A percentile compares a stretch with the other conserved stretches of the same genome.
phyloP scores from a whole-genome alignment of 2,113 vertebrate genomes.

The Chionodraco myersi region DNA sequence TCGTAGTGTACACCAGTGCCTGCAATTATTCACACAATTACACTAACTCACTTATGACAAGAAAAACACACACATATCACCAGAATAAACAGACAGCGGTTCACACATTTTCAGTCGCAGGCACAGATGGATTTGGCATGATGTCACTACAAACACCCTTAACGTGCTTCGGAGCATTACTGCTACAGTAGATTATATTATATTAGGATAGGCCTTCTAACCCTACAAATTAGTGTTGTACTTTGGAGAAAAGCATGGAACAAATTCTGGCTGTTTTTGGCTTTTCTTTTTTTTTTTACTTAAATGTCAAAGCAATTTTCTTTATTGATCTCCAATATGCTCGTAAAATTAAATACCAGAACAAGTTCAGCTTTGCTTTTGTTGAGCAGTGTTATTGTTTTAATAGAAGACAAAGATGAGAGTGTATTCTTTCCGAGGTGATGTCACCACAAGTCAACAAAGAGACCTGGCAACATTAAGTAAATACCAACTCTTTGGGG shows the following conservation, averaged over 20 bases:
- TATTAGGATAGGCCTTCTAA: conserved; percentile 49
- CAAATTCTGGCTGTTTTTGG: conserved; percentile 11
- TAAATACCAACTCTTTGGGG: not conserved
- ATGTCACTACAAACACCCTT: conserved; percentile 70
- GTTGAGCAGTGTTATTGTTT: not conserved
- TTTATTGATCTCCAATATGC: conserved; percentile 26
- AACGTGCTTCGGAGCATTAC: conserved; percentile 59
- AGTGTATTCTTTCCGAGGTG: not conserved
- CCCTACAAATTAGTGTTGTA: conserved; percentile 24
- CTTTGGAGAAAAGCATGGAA: conserved; percentile 50
- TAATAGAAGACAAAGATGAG: not conserved
- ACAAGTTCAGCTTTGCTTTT: conserved; percentile 4
- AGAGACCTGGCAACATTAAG: not conserved
- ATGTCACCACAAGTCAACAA: not conserved
- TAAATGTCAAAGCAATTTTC: conserved; percentile 36
- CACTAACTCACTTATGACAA: conserved; percentile 81
- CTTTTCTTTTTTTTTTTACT: not conserved
- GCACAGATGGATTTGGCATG: conserved; percentile 66
- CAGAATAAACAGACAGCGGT: conserved; percentile 71
- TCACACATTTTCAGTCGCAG: conserved; percentile 64
- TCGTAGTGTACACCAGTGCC: conserved; percentile 62
- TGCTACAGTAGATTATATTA: conserved; percentile 67
- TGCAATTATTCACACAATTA: conserved; percentile 83
- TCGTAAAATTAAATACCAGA: conserved; percentile 5
- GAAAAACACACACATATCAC: conserved; percentile 79